Conservation (phyloP, 2,797 vertebrate genomes). For the Lagorchestes hirsutus region DNA sequence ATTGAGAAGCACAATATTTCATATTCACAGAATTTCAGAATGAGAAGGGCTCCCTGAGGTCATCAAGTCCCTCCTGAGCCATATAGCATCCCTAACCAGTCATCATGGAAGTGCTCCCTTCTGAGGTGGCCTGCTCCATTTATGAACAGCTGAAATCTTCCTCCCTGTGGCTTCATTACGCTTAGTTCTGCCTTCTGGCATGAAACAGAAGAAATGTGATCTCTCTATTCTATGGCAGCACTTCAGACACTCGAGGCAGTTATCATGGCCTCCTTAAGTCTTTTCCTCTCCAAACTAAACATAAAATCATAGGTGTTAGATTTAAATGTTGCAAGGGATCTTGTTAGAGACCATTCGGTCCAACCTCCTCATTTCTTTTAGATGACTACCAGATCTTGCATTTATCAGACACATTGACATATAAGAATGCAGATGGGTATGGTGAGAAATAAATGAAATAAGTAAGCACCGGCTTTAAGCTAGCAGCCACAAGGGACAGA, state of each 20-base stretch:
- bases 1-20: not conserved
- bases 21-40: not conserved
- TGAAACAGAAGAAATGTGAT: not conserved
- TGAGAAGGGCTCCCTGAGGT: not conserved
- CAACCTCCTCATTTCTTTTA: not conserved
- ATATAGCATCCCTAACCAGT: not conserved
- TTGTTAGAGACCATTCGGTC: not conserved
- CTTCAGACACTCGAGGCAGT: not conserved
- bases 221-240: not conserved
- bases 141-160: not conserved
- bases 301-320: not conserved
- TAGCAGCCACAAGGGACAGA: not conserved
- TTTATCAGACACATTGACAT: not conserved
- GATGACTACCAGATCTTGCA: not conserved
- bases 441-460: not conserved
- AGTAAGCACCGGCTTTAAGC: not conserved
- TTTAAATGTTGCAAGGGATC: not conserved
- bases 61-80: not conserved
- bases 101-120: not conserved
- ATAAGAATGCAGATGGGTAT: not conserved
- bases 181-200: not conserved
- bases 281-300: not conserved
- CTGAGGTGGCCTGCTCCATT: not conserved
- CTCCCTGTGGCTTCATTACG: not conserved
- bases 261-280: not conserved